These are phyloP conservation scores for Coluber constrictor DNA, from an alignment of 2,797 vertebrate species.

Conservation along the genomic window DNA sequence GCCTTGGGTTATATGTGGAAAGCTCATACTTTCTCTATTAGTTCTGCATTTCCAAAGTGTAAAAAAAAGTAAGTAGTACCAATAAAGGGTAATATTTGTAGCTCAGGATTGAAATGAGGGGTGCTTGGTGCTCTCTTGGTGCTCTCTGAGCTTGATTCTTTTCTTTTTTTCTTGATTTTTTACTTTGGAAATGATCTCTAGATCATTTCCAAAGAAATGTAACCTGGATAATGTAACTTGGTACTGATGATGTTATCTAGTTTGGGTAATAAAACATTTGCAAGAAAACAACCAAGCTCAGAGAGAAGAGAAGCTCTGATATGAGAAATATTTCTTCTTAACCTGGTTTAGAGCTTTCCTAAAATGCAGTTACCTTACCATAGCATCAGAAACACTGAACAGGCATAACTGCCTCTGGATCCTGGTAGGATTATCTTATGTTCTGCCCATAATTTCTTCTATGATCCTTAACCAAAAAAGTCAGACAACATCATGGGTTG, in stretches of 20 bases:
- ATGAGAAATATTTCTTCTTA: background rate
- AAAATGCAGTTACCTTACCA: background rate
- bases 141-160: background rate
- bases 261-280: background rate
- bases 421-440: background rate
- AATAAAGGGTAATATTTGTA: background rate
- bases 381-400: background rate
- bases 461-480: background rate
- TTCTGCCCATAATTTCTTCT: background rate
- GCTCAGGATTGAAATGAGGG: background rate
- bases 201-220: too few species aligned
- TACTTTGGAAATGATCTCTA: too few species aligned
- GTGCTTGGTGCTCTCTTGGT: background rate
- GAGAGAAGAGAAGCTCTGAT: background rate
- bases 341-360: background rate
- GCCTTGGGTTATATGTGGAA: constrained; percentile 76
- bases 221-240: too few species aligned
- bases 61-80: constrained; percentile 59
- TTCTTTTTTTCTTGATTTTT: background rate
- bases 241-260: background rate
- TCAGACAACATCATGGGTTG: background rate
- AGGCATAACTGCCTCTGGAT: background rate
- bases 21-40: constrained; percentile 68
- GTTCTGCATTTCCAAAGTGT: constrained; percentile 47
- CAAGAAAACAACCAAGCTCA: background rate